These are phyloP conservation scores for Pseudachorutes palmiensis DNA, from an alignment of 1,140 invertebrate species.

Conservation along the genomic window DNA sequence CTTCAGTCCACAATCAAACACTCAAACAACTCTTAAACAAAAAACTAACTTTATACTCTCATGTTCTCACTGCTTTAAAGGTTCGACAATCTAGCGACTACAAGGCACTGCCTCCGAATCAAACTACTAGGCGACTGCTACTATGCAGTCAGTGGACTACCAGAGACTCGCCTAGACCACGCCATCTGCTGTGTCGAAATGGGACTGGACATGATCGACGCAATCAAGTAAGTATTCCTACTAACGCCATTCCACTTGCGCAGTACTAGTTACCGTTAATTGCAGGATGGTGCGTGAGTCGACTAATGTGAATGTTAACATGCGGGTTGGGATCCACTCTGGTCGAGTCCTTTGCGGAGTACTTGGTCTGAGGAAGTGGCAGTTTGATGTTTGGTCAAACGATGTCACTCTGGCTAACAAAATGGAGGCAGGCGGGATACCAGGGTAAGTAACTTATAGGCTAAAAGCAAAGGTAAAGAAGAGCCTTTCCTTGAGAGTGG, in stretches of 20 bases:
- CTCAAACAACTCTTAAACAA: too few relatives aligned
- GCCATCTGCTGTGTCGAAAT: constrained; percentile 91
- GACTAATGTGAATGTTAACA: constrained; percentile 84
- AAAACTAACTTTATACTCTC: too few relatives aligned
- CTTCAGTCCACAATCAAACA: too few relatives aligned
- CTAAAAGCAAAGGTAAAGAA: neutral
- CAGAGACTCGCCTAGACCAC: constrained; percentile 75
- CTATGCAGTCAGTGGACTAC: constrained; percentile 88
- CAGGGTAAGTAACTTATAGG: constrained; percentile 54
- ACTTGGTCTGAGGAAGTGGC: constrained; percentile 80
- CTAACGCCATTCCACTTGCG: too few relatives aligned
- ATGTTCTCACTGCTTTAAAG: constrained; percentile 46
- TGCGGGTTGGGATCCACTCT: constrained; percentile 91
- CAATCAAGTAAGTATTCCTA: constrained; percentile 83
- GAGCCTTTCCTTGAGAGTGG: neutral
- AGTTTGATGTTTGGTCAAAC: constrained; percentile 92
- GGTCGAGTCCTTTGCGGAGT: constrained; percentile 27
- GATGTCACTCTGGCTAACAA: constrained; percentile 77
- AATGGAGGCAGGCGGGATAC: constrained; percentile 90
- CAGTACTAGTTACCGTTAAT: too few relatives aligned
- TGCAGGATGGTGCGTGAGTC: constrained; percentile 72
- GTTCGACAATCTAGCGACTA: constrained; percentile 82
- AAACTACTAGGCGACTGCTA: constrained; percentile 91
- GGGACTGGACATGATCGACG: constrained; percentile 94
- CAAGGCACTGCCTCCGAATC: constrained; percentile 85